Evolutionary conservation across 2,113 vertebrate species (phyloP).

Genomic region (Hyperopisus bebe): DNA sequence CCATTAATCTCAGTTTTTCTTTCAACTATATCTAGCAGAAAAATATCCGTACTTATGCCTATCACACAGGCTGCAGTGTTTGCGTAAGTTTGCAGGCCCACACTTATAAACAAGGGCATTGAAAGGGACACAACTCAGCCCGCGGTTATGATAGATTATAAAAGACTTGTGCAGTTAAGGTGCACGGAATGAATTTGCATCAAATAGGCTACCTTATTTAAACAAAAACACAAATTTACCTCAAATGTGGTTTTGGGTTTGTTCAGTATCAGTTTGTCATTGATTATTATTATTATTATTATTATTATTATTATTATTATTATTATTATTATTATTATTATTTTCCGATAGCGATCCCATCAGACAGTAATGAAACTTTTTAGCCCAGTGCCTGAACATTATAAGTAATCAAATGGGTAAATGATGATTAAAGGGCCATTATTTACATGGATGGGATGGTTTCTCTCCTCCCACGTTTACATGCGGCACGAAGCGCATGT

Average conservation of each 20-base stretch:
- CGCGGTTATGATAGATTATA: neutral
- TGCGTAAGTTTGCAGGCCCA: neutral
- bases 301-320: neutral
- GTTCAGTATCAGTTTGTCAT: neutral
- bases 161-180: neutral
- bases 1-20: neutral
- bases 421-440: neutral
- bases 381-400: neutral
- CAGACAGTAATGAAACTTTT: neutral
- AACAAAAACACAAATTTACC: neutral
- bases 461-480: neutral
- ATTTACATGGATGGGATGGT: neutral
- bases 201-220: neutral
- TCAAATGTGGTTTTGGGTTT: neutral
- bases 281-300: neutral
- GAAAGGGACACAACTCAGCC: neutral
- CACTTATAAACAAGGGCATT: neutral
- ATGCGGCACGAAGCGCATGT: neutral
- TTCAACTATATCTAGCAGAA: neutral
- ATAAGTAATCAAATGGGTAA: neutral
- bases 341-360: neutral
- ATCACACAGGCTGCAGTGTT: neutral
- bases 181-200: neutral
- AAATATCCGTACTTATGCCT: neutral
- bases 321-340: neutral